These are phyloP conservation scores for Pteruthius melanotis DNA, from an alignment of 2,113 vertebrate genomes.

Conservation along the genomic window DNA sequence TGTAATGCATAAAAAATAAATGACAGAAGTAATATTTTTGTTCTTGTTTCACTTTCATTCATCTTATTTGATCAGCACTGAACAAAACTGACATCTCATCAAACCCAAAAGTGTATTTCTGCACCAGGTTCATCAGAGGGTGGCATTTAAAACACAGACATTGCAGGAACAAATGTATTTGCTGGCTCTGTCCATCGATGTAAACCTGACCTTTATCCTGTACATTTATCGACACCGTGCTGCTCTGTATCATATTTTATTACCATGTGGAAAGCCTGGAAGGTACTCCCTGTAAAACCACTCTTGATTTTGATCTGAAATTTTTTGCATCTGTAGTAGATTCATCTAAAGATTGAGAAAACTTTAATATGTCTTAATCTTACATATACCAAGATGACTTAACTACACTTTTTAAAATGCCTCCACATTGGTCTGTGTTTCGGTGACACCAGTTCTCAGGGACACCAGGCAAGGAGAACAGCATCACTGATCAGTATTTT, in stretches of 20 bases:
- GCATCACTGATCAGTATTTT: background rate
- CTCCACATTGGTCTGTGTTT: background rate
- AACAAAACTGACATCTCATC: constrained; percentile 83
- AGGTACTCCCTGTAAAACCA: constrained; percentile 54
- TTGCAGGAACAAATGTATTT: constrained; percentile 78
- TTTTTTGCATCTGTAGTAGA: background rate
- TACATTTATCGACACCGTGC: constrained; percentile 72
- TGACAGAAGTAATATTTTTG: constrained; percentile 77
- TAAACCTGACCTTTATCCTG: constrained; percentile 81
- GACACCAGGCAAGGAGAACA: background rate
- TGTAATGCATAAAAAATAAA: constrained; percentile 69
- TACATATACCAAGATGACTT: background rate
- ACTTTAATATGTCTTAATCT: background rate
- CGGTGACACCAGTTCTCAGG: background rate
- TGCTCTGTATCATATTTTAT: constrained; percentile 76
- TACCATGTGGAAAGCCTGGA: constrained; percentile 50
- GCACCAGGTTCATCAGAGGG: constrained; percentile 69
- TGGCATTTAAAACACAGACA: constrained; percentile 81
- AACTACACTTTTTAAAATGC: background rate
- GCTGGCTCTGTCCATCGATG: constrained; percentile 65
- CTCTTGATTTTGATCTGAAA: constrained; percentile 13
- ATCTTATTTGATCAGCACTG: constrained; percentile 82
- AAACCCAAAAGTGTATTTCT: constrained; percentile 74
- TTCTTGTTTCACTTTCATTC: constrained; percentile 80
- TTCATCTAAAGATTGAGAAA: background rate